These are phyloP conservation scores for Phylloscopus trochiloides DNA, from an alignment of 2,113 vertebrate genomes.

Conservation along the genomic window DNA sequence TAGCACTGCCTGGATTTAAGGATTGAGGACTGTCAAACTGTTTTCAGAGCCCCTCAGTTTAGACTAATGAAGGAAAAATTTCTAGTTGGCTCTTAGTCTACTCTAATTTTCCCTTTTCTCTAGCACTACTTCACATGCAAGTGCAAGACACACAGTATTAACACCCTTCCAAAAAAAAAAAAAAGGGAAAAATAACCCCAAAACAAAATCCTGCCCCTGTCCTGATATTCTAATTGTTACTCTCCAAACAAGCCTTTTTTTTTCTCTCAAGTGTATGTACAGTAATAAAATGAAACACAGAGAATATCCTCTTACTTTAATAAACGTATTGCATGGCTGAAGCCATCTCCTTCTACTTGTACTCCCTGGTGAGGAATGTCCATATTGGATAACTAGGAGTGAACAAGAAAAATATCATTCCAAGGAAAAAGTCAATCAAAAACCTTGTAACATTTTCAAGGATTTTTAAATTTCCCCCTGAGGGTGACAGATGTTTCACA, in stretches of 20 bases:
- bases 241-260: not conserved
- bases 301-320: slow-evolving; percentile 82
- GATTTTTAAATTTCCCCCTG: not conserved
- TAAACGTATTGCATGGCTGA: slow-evolving; percentile 93
- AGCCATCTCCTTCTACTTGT: slow-evolving; percentile 96
- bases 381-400: slow-evolving; percentile 87
- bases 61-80: not conserved
- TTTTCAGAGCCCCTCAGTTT: not conserved
- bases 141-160: not conserved
- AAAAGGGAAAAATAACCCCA: not conserved
- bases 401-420: not conserved
- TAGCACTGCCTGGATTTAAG: not conserved
- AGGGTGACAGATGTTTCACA: not conserved
- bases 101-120: not conserved
- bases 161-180: not conserved
- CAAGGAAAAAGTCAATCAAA: not conserved
- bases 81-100: not conserved
- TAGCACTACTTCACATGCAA: not conserved
- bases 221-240: not conserved
- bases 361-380: slow-evolving; percentile 96
- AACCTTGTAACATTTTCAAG: not conserved
- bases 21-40: not conserved
- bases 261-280: not conserved
- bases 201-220: fast-evolving
- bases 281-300: not conserved